phyloP scores from a whole-genome alignment of 2,113 vertebrate genomes.

The Larimichthys crocea region DNA sequence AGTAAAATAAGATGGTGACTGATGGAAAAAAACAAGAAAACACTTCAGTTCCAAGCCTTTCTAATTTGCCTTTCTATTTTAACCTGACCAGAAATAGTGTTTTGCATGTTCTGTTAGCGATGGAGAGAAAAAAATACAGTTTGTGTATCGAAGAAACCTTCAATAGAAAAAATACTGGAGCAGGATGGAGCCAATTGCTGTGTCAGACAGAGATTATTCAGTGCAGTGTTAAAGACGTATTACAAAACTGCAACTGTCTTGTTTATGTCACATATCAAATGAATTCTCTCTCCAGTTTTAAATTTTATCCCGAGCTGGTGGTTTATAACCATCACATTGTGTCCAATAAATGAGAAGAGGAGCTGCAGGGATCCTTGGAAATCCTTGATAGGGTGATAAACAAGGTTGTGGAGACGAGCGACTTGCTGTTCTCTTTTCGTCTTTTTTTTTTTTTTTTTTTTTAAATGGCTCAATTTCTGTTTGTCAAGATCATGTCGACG shows the following conservation, averaged over 20 bases:
- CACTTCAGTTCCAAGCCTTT: no score
- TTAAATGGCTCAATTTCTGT: slow-evolving; percentile 7
- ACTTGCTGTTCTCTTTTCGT: neutral
- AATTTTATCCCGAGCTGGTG: neutral
- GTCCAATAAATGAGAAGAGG: slow-evolving; percentile 16
- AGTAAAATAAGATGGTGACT: neutral
- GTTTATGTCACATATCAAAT: slow-evolving; percentile 18
- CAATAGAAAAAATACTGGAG: no score
- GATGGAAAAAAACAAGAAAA: neutral
- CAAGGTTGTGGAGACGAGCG: neutral
- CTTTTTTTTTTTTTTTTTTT: slow-evolving; percentile 1
- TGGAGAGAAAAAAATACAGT: neutral
- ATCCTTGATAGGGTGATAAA: slow-evolving; percentile 33
- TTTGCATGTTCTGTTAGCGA: no score
- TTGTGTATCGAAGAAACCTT: no score
- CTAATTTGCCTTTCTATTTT: neutral
- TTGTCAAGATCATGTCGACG: neutral
- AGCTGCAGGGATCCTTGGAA: slow-evolving; percentile 1
- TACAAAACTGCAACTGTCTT: slow-evolving; percentile 8
- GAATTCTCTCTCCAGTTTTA: slow-evolving; percentile 6
- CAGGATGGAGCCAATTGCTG: neutral
- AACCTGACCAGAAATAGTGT: neutral
- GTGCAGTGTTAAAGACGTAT: neutral
- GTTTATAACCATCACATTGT: slow-evolving; percentile 6
- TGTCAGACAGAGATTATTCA: neutral